These are phyloP conservation scores for Caenorhabditis afra DNA, from an alignment of 2,888 invertebrate genomes.

Conservation along the genomic window DNA sequence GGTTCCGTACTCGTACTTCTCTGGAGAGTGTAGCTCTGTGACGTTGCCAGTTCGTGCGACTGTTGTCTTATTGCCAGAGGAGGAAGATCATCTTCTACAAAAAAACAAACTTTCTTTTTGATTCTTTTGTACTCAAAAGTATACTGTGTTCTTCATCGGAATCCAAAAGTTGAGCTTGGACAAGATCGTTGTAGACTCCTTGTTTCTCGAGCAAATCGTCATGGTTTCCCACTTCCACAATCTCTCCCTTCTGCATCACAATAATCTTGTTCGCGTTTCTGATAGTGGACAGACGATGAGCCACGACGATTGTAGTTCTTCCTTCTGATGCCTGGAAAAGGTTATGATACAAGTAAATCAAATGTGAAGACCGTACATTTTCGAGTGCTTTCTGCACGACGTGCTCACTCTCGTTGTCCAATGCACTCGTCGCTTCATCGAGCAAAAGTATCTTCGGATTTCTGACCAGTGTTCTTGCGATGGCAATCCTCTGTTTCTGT, in stretches of 20 bases:
- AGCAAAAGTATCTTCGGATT: slow-evolving; percentile 60
- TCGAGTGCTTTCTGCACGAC: slow-evolving; percentile 83
- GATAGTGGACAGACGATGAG: slow-evolving; percentile 82
- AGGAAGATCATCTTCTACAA: slow-evolving; percentile 19
- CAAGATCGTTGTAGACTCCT: slow-evolving; percentile 85
- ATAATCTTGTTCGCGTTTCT: slow-evolving; percentile 82
- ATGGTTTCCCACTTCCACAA: slow-evolving; percentile 87
- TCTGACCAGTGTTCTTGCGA: slow-evolving; percentile 62
- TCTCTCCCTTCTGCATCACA: slow-evolving; percentile 81
- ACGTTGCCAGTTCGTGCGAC: slow-evolving; percentile 30
- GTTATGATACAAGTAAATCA: background rate
- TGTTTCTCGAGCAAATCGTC: slow-evolving; percentile 84
- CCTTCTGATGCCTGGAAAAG: slow-evolving; percentile 80
- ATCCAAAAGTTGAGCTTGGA: slow-evolving; percentile 71
- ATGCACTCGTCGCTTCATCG: slow-evolving; percentile 65
- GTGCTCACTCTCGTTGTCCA: slow-evolving; percentile 71
- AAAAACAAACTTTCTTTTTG: background rate
- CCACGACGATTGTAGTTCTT: slow-evolving; percentile 82
- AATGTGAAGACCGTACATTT: slow-evolving; percentile 79
- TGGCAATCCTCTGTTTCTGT: slow-evolving; percentile 79
- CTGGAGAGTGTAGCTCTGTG: slow-evolving; percentile 41
- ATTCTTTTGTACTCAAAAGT: no score
- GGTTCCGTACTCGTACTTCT: slow-evolving; percentile 43
- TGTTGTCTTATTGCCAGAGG: slow-evolving; percentile 26
- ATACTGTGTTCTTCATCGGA: slow-evolving; percentile 55